A percentile compares a stretch with the other conserved stretches of the same genome.
These are phyloP conservation scores for Dicyrtomina minuta DNA, from an alignment of 2,888 invertebrate species.

Conservation along the genomic window DNA sequence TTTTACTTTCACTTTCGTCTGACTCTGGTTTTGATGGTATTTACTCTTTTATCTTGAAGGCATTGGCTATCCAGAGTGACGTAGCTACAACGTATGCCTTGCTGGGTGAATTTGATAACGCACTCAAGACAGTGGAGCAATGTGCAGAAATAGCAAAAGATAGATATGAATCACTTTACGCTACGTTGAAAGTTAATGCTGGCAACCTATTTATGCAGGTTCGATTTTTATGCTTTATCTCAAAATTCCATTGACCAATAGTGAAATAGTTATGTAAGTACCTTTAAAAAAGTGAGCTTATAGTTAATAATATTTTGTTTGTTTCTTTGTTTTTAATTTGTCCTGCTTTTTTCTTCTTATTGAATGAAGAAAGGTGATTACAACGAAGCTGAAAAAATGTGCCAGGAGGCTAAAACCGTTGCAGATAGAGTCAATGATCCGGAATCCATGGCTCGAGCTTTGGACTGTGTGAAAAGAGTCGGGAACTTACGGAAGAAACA, in stretches of 20 bases:
- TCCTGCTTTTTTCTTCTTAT: not conserved
- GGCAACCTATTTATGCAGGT: slow-evolving; percentile 51
- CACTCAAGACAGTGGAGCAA: slow-evolving; percentile 43
- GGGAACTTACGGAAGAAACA: slow-evolving; percentile 1
- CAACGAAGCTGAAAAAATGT: slow-evolving; percentile 46
- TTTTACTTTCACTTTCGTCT: too few species aligned
- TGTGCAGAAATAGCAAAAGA: slow-evolving; percentile 37
- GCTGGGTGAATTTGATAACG: slow-evolving; percentile 48
- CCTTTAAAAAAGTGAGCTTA: too few species aligned
- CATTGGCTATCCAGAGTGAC: slow-evolving; percentile 31
- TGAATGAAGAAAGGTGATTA: slow-evolving; percentile 50
- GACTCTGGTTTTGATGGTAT: slow-evolving; percentile 6
- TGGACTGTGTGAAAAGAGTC: slow-evolving; percentile 42
- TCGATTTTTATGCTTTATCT: not conserved
- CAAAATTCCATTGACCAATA: too few species aligned
- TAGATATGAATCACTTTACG: slow-evolving; percentile 44
- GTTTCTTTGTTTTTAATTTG: too few species aligned
- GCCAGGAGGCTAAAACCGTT: slow-evolving; percentile 45
- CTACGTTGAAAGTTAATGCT: slow-evolving; percentile 46
- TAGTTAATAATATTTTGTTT: too few species aligned
- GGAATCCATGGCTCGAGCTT: slow-evolving; percentile 44
- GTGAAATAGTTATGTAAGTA: too few species aligned
- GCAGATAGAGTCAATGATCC: slow-evolving; percentile 44
- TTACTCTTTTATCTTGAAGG: too few species aligned
- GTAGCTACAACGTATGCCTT: slow-evolving; percentile 44